Percentiles rank a stretch among this genome's conserved stretches.
These are phyloP conservation scores for Habrosyne pyritoides DNA, from an alignment of 2,888 invertebrate species.

Conservation along the genomic window DNA sequence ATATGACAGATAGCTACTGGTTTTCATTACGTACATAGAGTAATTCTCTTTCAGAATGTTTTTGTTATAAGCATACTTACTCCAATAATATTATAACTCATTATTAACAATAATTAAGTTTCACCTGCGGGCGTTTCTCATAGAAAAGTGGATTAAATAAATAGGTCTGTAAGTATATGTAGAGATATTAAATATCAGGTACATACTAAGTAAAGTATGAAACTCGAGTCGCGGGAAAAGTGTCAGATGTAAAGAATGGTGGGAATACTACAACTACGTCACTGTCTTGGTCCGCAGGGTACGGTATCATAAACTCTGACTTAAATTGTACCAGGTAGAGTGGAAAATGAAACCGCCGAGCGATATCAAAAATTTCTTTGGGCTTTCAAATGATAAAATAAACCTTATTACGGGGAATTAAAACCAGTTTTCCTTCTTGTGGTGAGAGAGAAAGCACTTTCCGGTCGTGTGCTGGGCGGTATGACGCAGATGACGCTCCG, in stretches of 20 bases:
- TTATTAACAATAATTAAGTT: constrained; percentile 42
- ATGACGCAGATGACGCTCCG: constrained; percentile 77
- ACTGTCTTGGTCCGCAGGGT: constrained; percentile 35
- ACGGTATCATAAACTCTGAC: constrained; percentile 42
- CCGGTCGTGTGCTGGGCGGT: constrained; percentile 68
- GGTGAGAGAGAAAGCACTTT: constrained; percentile 79
- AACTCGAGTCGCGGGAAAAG: constrained; percentile 75
- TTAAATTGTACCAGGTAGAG: constrained; percentile 44
- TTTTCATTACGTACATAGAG: too few species aligned
- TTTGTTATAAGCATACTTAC: too few species aligned
- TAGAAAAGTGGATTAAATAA: constrained; percentile 24
- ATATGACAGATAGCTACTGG: too few species aligned
- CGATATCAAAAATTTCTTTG: constrained; percentile 14
- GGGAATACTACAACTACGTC: constrained; percentile 62
- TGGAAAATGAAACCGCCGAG: constrained; percentile 47
- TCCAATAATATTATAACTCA: too few species aligned
- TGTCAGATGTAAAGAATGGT: constrained; percentile 63
- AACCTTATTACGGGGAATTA: constrained; percentile 56
- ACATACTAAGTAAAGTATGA: constrained; percentile 46
- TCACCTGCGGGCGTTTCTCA: constrained; percentile 56
- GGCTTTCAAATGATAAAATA: constrained; percentile 27
- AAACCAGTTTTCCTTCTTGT: constrained; percentile 47
- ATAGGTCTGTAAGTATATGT: constrained; percentile 17
- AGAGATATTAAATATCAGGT: constrained; percentile 60
- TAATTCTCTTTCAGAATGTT: too few species aligned